A percentile compares a stretch with the other conserved stretches of the same genome.
Conservation (phyloP, 2,888 invertebrate genomes). For the Ophraella communa region DNA sequence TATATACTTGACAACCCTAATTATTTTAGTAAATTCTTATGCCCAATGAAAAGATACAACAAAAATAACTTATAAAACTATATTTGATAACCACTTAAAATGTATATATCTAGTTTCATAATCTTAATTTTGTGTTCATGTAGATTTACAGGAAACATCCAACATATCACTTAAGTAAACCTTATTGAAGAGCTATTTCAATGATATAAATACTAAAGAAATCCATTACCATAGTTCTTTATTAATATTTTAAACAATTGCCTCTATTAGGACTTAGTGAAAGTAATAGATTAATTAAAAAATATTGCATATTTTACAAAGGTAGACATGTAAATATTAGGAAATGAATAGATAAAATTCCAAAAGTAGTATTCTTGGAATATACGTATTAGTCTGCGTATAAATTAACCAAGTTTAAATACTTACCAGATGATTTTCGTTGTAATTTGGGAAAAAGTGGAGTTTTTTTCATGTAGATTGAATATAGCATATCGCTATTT, state of each 20-base stretch:
- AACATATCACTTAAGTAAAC: too few species aligned
- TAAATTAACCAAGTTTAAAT: background rate
- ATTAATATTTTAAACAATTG: background rate
- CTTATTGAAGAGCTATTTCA: too few species aligned
- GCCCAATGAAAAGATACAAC: too few species aligned
- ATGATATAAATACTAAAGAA: too few species aligned
- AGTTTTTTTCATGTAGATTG: conserved; percentile 24
- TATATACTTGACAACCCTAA: too few species aligned
- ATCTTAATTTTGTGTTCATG: too few species aligned
- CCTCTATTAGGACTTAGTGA: background rate
- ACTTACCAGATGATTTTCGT: conserved; percentile 25
- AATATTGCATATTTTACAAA: background rate
- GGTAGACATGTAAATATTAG: background rate
- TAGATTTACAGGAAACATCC: too few species aligned
- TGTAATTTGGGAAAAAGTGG: conserved; percentile 24
- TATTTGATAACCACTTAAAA: too few species aligned
- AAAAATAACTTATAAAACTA: too few species aligned
- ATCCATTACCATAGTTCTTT: too few species aligned
- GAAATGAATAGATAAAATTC: background rate
- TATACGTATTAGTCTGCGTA: background rate
- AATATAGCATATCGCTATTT: conserved; percentile 25
- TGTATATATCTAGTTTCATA: too few species aligned
- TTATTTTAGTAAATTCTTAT: too few species aligned
- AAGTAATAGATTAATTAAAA: background rate
- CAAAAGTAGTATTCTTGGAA: background rate